Conservation (phyloP, 1,140 invertebrate genomes). For the Bombus haemorrhoidalis region DNA sequence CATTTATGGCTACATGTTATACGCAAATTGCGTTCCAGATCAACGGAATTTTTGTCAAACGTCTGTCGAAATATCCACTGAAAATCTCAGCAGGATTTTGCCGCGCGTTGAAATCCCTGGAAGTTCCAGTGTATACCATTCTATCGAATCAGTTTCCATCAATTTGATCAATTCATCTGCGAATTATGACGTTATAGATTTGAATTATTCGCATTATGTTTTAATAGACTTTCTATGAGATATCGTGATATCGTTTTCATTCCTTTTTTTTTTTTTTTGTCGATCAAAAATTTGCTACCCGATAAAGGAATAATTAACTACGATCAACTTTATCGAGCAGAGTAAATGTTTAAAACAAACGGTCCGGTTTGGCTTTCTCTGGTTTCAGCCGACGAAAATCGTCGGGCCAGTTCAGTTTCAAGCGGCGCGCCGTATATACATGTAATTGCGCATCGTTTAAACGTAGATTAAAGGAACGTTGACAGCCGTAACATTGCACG, state of each 20-base stretch:
- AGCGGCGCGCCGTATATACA: neutral
- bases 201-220: neutral
- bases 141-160: constrained; percentile 10
- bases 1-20: too few species aligned
- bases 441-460: constrained; percentile 6
- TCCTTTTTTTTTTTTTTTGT: neutral
- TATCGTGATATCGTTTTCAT: too few species aligned
- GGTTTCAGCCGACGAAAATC: neutral
- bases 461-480: constrained; percentile 8
- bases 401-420: neutral
- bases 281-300: neutral
- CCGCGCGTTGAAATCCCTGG: constrained; percentile 63
- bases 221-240: neutral
- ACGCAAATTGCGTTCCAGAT: neutral
- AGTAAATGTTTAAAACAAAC: constrained; percentile 21
- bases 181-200: neutral
- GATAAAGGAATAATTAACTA: constrained; percentile 23
- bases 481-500: neutral
- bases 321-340: neutral
- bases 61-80: constrained; percentile 13
- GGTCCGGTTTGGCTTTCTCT: neutral
- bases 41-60: neutral
- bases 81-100: constrained; percentile 54
- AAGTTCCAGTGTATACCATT: neutral
- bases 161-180: neutral